Conservation (phyloP, 2,888 invertebrate species). For the Parascotia fuliginaria region DNA sequence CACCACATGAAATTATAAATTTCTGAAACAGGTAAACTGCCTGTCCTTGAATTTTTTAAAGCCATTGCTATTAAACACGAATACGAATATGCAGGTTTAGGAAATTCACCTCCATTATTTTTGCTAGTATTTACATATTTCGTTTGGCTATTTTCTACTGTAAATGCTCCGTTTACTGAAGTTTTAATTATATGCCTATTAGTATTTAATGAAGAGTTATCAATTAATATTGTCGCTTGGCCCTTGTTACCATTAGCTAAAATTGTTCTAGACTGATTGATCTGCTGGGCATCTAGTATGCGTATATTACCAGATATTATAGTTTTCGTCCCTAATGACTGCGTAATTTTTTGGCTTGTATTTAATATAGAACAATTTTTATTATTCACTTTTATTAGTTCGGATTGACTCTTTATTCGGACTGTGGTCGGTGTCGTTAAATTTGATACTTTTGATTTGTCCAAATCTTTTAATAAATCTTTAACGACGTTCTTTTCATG, state of each 20-base stretch:
- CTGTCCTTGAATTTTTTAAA: conserved; percentile 96
- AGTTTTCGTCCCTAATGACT: conserved; percentile 79
- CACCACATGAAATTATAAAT: conserved; percentile 99
- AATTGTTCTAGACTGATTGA: conserved; percentile 77
- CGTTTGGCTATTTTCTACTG: conserved; percentile 72
- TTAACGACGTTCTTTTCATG: conserved; percentile 87
- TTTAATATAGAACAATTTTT: conserved; percentile 81
- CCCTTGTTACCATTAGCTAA: conserved; percentile 78
- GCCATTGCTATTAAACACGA: conserved; percentile 99
- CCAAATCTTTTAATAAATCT: conserved; percentile 87
- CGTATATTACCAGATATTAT: conserved; percentile 84
- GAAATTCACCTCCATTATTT: conserved; percentile 88
- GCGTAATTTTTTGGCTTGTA: conserved; percentile 75
- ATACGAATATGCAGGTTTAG: conserved; percentile 99
- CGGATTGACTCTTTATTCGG: conserved; percentile 75
- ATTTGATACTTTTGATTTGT: conserved; percentile 67
- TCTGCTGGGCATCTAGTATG: conserved; percentile 79
- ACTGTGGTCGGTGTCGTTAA: conserved; percentile 67
- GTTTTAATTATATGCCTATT: conserved; percentile 82
- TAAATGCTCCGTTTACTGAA: conserved; percentile 71
- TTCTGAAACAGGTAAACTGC: conserved; percentile 98
- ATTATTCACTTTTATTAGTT: conserved; percentile 76
- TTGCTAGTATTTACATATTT: conserved; percentile 74
- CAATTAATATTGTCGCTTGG: conserved; percentile 81
- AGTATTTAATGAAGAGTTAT: conserved; percentile 77